Evolutionary conservation across 2,888 invertebrate species (phyloP), one percentile per base, ranked within the genome.

Genomic region (Brassicogethes aeneus): DNA sequence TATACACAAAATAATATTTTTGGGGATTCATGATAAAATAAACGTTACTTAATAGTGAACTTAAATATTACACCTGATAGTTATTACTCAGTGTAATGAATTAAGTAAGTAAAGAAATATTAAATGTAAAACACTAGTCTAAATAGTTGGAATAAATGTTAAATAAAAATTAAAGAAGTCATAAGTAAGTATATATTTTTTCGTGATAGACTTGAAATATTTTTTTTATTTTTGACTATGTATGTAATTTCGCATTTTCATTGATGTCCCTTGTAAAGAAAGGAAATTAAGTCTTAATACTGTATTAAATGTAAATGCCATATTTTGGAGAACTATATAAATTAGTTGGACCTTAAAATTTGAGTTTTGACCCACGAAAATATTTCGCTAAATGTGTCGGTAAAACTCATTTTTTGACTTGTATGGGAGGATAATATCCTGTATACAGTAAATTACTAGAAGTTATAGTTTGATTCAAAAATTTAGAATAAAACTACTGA

Each of bases 101-200:
- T 23, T 23, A 23, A 10, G 23, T 23, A 23, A 23, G 5, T n/a
- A n/a, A n/a, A 23, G 10, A 23, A 10, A 23, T 23, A 10, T 23
- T 23, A 7, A 23, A 23, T 23, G 23, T 23, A 23, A 23, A 23
- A 23, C 5, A 23, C 23, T 23, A 23, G 23, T 23, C 23, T 23
- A 23, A 7, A 23, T 23, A 23, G 23, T 7, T 23, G 5, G 10
- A 23, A 23, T 23, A 23, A 23, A 23, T 23, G 23, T 23, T 23
- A 23, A 10, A 23, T 5, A 23, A 23, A 23, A 23, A 10, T 23
- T 10, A 23, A n/a, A n/a, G n/a, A n/a, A n/a, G n/a, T n/a, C n/a
- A n/a, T n/a, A n/a, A n/a, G n/a, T n/a, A n/a, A n/a, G n/a, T 23
- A 23, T 23, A 23, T 23, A 23, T 23, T 23, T 23, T 23, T 23